phyloP scores from a whole-genome alignment of 2,888 invertebrate species.

The Rhyacophila evoluta region DNA sequence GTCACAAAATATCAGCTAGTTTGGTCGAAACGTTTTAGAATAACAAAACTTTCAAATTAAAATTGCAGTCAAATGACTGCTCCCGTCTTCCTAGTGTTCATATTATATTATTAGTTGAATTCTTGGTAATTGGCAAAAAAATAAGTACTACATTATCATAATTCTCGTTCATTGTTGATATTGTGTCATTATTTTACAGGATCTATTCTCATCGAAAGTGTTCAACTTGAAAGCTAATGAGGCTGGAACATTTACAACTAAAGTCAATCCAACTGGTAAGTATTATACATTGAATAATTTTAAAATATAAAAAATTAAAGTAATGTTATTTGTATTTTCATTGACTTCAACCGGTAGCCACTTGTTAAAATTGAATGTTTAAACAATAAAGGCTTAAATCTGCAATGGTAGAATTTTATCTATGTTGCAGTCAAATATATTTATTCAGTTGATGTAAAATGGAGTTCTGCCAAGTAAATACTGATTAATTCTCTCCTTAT shows the following conservation, averaged over 20 bases:
- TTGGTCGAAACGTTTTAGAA: too few relatives aligned
- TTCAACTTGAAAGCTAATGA: not conserved
- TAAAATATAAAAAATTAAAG: not conserved
- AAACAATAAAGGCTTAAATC: not conserved
- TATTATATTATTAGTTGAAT: too few relatives aligned
- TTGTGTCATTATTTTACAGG: not conserved
- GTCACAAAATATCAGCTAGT: too few relatives aligned
- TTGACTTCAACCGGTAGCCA: not conserved
- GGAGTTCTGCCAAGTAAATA: too few relatives aligned
- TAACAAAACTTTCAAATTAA: too few relatives aligned
- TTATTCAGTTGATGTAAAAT: not conserved
- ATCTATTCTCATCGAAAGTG: not conserved
- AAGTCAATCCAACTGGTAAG: not conserved
- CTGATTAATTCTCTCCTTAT: too few relatives aligned
- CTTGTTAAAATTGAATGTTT: not conserved
- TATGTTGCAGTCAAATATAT: not conserved
- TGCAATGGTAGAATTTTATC: not conserved
- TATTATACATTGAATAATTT: too few relatives aligned
- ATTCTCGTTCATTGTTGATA: too few relatives aligned
- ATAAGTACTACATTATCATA: too few relatives aligned
- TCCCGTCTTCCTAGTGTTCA: too few relatives aligned
- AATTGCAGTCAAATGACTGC: too few relatives aligned
- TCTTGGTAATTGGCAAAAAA: too few relatives aligned
- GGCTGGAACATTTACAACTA: not conserved
- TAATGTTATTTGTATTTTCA: not conserved